Base-by-base conservation (phyloP, 2,888 invertebrate genomes). In the Eurois occulta region DNA sequence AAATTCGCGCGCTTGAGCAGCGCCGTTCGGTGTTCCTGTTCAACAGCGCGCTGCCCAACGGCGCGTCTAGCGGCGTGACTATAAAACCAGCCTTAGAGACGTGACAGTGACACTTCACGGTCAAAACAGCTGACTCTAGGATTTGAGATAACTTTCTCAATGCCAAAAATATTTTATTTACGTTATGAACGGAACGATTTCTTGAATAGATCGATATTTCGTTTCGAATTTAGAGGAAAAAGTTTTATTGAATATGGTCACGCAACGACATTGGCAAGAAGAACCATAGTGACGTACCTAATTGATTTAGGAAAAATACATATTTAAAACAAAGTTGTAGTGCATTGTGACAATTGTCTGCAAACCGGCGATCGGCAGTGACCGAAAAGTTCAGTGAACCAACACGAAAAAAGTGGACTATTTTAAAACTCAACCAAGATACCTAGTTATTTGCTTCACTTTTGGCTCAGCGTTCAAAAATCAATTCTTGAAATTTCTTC, bases 341-440 rank as follows among this genome's bases (percentile, higher is more conserved):
- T 78, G 52, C n/a, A 90, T 85, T 90, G 87, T 89, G 86, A 86
- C 87, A 87, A 90, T 85, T 85, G 86, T 86, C 87, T 87, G 80
- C 73, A 90, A 92, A 90, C 86, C 90, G 85, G 85, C 82, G 88
- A 84, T 90, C 90, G 91, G 77, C 88, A 87, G 88, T 91, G 93
- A 93, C 93, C 91, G 91, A 87, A 85, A 91, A 92, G 94, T 93
- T 94, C 93, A 92, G 86, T 93, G 93, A 94, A 93, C 94, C 91
- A 90, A 81, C 78, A 90, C 88, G 87, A 86, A 90, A 90, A 90
- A 91, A 88, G 85, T 83, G 77, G 72, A 88, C 88, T 92, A 90
- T 90, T 91, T 91, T 90, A 82, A 89, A 88, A 88, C 85, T 78
- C 84, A 81, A 85, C 74, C 75, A 80, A 77, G 66, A 89, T 75